Base-by-base conservation (phyloP, 2,888 invertebrate genomes). In the Cerceris rybyensis region DNA sequence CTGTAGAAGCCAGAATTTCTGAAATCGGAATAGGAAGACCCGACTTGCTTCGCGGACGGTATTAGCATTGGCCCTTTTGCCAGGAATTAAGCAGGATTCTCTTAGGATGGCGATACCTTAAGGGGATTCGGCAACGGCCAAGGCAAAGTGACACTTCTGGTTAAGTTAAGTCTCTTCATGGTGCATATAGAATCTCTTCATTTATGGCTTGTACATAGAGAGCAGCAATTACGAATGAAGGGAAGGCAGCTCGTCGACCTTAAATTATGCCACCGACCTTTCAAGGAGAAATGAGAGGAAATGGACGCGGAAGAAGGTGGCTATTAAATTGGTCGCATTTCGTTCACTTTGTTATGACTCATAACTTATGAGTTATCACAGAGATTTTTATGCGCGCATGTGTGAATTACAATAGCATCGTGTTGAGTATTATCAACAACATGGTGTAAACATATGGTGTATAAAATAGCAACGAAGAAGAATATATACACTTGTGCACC, bases 161-260 rank as follows among this genome's bases (percentile, higher is more conserved):
- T 70, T 60, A 64, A 76, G 17, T 50, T 55, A 58, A 74, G 39
- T 16, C 59, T 68, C 59, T 13, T 57, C 52, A 41, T 43, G 55
- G 43, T 72, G 71, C 54, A 65, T 69, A 55, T 49, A 57, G 52
- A 50, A 74, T 80, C 49, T 46, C 17, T 52, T 13, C 50, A 67
- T 55, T 83, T 71, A 74, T 71, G 55, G 68, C 55, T 49, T 39
- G 13, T 50, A 41, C 50, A 55, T 60, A 16, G 68, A 43, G 16
- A 28, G 65, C 57, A 76, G 66, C 75, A 83, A 82, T 83, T 83
- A 83, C 63, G 68, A 52, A 16, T 39, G 67, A 66, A 42, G 43
- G 49, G 67, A 66, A 41, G 43, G 42, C 50, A 41, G 60, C 43
- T 46, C 58, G 69, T 75, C 70, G 67, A 63, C 66, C 65, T 67